Percentiles rank a stretch among this genome's conserved stretches.
Evolutionary conservation across 2,113 vertebrate genomes (phyloP).

Genomic region (Onychorhynchus coronatus): DNA sequence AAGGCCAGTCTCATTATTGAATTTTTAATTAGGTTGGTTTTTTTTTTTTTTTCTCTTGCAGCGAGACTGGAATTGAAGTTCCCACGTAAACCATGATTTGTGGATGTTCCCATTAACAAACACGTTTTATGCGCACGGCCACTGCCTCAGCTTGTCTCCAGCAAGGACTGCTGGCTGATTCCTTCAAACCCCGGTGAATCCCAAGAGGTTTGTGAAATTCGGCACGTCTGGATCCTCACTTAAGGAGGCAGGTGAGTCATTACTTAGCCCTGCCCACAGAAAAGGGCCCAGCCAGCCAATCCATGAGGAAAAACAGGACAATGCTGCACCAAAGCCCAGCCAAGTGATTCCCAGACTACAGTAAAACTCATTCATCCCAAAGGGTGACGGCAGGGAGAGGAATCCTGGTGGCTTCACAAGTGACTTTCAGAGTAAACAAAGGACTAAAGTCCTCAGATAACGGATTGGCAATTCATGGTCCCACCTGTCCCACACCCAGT

Average conservation of each 20-base stretch:
- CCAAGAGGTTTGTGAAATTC: not conserved
- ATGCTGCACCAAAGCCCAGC: not conserved
- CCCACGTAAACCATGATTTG: not conserved
- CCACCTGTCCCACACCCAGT: not conserved
- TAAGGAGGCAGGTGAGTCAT: not conserved
- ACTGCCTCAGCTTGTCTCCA: not conserved
- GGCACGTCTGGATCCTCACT: not conserved
- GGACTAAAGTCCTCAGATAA: not conserved
- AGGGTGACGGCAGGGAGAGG: not conserved
- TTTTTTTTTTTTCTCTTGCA: not conserved
- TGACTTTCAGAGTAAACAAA: not conserved
- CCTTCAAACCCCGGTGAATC: not conserved
- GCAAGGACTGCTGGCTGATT: not conserved
- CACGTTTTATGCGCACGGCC: not conserved
- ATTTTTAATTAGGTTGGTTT: not conserved
- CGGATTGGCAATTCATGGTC: not conserved
- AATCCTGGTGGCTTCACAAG: not conserved
- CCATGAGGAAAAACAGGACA: not conserved
- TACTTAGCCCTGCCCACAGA: not conserved
- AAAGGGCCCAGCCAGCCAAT: not conserved
- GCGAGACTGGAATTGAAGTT: not conserved
- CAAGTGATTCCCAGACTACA: not conserved
- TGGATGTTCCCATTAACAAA: not conserved
- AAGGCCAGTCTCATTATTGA: not conserved
- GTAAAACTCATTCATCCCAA: not conserved